Evolutionary conservation across 2,113 vertebrate genomes (phyloP).

Genomic region (Melanerpes aurifrons): DNA sequence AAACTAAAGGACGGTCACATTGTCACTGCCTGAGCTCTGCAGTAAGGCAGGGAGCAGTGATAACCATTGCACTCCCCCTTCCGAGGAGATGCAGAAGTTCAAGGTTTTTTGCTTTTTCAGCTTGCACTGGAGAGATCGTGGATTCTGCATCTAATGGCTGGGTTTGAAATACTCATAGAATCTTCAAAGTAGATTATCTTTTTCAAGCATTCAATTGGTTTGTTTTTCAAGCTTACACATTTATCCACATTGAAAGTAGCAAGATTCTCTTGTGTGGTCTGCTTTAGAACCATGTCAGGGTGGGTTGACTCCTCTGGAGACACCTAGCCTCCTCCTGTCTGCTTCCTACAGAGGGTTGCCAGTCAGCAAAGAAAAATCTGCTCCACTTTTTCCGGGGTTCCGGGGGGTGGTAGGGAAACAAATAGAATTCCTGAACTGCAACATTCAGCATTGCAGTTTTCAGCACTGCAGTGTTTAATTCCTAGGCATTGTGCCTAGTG

Average conservation of each 20-base stretch:
- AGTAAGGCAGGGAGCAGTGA: fast-evolving
- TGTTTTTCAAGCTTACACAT: background rate
- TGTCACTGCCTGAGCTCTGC: background rate
- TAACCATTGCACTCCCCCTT: background rate
- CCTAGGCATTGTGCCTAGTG: fast-evolving
- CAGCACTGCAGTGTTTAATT: background rate
- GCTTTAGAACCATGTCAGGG: fast-evolving
- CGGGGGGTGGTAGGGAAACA: background rate
- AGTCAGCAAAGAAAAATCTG: background rate
- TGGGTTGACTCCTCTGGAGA: background rate
- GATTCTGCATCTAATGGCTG: background rate
- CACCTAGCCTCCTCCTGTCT: background rate
- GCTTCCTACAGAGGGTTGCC: background rate
- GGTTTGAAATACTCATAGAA: background rate
- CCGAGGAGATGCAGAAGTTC: background rate
- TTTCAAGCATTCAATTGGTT: background rate
- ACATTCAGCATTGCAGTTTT: background rate
- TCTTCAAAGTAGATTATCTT: background rate
- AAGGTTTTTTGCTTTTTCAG: background rate
- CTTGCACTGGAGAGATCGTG: background rate
- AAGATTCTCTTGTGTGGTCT: background rate
- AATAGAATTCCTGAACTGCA: background rate
- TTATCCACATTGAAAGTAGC: background rate
- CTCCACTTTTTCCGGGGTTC: background rate
- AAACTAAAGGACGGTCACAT: background rate